Evolutionary conservation across 1,140 invertebrate genomes (phyloP), one percentile per base, ranked within the genome.

Genomic region (Neodiprion pinetum): DNA sequence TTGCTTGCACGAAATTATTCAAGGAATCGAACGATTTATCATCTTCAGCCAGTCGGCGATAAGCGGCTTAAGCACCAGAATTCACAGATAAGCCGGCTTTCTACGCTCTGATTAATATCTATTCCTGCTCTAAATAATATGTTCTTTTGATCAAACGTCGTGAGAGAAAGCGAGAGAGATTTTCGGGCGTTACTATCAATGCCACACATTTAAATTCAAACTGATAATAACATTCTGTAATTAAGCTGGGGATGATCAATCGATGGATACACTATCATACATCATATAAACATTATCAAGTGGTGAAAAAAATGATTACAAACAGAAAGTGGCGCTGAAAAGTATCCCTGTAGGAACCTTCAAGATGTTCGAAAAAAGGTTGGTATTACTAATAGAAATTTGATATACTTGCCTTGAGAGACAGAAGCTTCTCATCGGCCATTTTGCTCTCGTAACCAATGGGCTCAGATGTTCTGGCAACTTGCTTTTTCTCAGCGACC

Each of bases 371-470:
- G 28, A 40, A 40, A 5, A 40, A 40, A 40, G 28, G 28, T 40
- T 5, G 5, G 5, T 40, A 40, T 40, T 40, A 40, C 28, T 40
- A 40, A 40, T 40, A 40, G 23, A 74, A 40, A 5, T 40, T 40
- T 40, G 28, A 21, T 48, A 67, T 17, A 72, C 61, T 80, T 84
- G 89, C 89, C 84, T 94, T 95, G 7, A 94, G 85, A 75, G 92
- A 87, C 77, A 94, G 91, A 67, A 95, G 90, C 74, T 91, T 90
- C 74, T 94, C 93, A 82, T 96, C 94, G 1, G 93, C 92, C 78
- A 91, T 91, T 82, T 93, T 93, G 76, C 92, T 93, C 74, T 95
- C 92, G 83, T 91, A 95, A 1, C 95, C 94, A 40, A 96, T 86
- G 7, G 92, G 90, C 77, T 92, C 90, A 7, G 93, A 91, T 67